phyloP scores from a whole-genome alignment of 2,888 invertebrate species.

The Desoria tigrina region DNA sequence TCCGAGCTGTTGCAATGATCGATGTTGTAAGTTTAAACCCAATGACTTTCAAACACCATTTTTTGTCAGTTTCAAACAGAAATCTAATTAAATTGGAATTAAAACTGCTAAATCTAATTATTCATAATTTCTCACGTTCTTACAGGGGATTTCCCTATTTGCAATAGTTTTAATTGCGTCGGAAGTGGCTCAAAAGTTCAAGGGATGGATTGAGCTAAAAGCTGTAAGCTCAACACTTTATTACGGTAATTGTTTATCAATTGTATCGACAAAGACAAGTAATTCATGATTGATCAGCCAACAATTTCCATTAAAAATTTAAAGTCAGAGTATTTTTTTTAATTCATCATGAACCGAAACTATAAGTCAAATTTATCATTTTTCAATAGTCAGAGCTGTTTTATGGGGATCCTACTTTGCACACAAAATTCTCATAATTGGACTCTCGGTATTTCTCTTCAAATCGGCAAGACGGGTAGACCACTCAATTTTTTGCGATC shows the following conservation, averaged over 20 bases:
- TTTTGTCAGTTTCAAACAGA: too few species aligned
- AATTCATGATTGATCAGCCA: too few species aligned
- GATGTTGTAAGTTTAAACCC: constrained; percentile 29
- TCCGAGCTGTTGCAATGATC: constrained; percentile 26
- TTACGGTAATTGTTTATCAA: too few species aligned
- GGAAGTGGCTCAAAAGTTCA: constrained; percentile 24
- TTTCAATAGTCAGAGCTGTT: constrained; percentile 21
- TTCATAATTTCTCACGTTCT: too few species aligned
- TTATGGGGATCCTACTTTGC: constrained; percentile 31
- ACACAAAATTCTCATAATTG: constrained; percentile 15
- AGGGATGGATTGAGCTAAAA: neutral
- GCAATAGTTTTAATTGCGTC: constrained; percentile 27
- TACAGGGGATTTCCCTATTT: constrained; percentile 32
- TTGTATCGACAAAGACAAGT: too few species aligned
- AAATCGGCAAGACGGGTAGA: constrained; percentile 31
- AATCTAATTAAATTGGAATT: too few species aligned
- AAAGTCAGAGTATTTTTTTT: too few species aligned
- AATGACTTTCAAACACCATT: too few species aligned
- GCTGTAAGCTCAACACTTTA: constrained; percentile 9
- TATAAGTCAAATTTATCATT: too few species aligned
- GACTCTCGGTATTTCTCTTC: constrained; percentile 27
- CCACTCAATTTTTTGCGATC: neutral
- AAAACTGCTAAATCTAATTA: neutral
- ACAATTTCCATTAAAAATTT: too few species aligned
- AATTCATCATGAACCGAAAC: too few species aligned